These are phyloP conservation scores for Oxytorus armatus DNA, from an alignment of 2,888 invertebrate species.

Conservation along the genomic window DNA sequence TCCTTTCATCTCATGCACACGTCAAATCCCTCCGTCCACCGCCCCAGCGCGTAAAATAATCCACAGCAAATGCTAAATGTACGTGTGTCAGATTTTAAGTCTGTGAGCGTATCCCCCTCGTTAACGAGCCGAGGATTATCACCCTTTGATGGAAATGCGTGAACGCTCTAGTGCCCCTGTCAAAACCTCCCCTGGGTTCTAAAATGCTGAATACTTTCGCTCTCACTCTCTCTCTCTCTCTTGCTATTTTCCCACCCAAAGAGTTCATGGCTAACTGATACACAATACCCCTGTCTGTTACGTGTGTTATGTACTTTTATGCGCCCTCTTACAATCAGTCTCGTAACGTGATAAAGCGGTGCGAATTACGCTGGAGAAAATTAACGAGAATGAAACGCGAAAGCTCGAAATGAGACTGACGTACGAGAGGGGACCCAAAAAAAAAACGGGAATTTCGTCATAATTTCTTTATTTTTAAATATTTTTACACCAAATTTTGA, in stretches of 20 bases:
- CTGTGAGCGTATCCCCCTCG: slow-evolving; percentile 50
- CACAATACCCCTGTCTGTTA: slow-evolving; percentile 23
- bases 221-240: slow-evolving; percentile 4
- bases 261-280: slow-evolving; percentile 14
- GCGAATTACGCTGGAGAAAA: slow-evolving; percentile 46
- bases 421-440: too few relatives aligned
- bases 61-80: slow-evolving; percentile 41
- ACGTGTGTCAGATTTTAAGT: slow-evolving; percentile 29
- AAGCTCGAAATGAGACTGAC: slow-evolving; percentile 33
- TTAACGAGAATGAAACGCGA: slow-evolving; percentile 44
- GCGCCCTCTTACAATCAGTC: slow-evolving; percentile 26
- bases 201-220: slow-evolving; percentile 35
- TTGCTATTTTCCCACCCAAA: slow-evolving; percentile 9
- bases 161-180: slow-evolving; percentile 70
- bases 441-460: too few relatives aligned
- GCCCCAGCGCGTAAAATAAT: not conserved
- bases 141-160: slow-evolving; percentile 77
- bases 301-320: slow-evolving; percentile 12
- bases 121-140: slow-evolving; percentile 80
- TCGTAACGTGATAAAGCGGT: slow-evolving; percentile 34
- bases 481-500: too few relatives aligned
- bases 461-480: too few relatives aligned
- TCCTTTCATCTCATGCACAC: not conserved
- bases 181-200: slow-evolving; percentile 62
- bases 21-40: not conserved